Percentiles rank a stretch among this genome's conserved stretches.
phyloP scores from a whole-genome alignment of 2,797 vertebrate genomes.

The Cirrhinus mrigala region DNA sequence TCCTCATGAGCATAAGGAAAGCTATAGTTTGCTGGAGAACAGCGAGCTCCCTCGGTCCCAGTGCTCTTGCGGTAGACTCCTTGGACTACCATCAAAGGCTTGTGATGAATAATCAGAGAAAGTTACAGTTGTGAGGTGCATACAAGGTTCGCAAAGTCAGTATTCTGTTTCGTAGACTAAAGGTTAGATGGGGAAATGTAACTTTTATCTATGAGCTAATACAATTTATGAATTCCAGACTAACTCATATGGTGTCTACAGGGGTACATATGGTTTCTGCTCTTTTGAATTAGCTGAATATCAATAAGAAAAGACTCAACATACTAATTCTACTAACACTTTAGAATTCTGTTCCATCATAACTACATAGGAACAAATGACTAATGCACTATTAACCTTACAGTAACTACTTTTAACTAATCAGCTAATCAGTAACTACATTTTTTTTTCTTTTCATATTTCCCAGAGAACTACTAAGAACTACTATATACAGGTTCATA shows the following conservation, averaged over 20 bases:
- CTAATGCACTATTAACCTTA: too few relatives aligned
- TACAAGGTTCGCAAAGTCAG: slow-evolving; percentile 42
- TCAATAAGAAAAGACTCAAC: neutral
- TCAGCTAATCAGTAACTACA: too few relatives aligned
- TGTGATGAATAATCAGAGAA: slow-evolving; percentile 55
- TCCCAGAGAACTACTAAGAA: too few relatives aligned
- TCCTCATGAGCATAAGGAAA: slow-evolving; percentile 43
- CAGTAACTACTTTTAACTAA: too few relatives aligned
- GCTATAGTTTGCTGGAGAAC: slow-evolving; percentile 32
- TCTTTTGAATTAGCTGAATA: neutral
- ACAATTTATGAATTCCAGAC: too few relatives aligned
- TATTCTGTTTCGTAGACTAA: slow-evolving; percentile 52
- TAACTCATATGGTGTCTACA: neutral
- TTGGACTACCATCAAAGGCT: slow-evolving; percentile 53
- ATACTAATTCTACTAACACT: neutral
- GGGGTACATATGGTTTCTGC: neutral
- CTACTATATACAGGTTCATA: too few relatives aligned
- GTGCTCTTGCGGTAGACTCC: slow-evolving; percentile 27
- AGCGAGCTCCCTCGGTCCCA: slow-evolving; percentile 9
- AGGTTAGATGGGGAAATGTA: neutral
- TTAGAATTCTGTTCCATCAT: too few relatives aligned
- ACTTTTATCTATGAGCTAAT: neutral
- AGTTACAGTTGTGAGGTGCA: slow-evolving; percentile 51
- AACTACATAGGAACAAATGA: too few relatives aligned
- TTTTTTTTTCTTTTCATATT: too few relatives aligned